Percentiles rank a stretch among this genome's conserved stretches.
phyloP scores from a whole-genome alignment of 2,113 vertebrate genomes.

The Mesembrinibis cayennensis region DNA sequence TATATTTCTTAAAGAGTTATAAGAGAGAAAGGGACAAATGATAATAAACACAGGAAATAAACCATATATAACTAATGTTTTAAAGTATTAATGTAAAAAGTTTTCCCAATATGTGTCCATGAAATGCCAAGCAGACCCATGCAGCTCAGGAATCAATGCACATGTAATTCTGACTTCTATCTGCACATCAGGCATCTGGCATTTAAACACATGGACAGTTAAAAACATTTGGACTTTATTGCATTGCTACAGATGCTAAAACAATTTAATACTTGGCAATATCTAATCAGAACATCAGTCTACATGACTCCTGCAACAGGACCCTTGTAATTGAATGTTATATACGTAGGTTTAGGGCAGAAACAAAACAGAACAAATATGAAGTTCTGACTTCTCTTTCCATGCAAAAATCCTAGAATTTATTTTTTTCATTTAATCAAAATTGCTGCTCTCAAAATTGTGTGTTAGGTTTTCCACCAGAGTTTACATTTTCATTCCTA shows the following conservation, averaged over 20 bases:
- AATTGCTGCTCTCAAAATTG: not conserved
- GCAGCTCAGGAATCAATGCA: not conserved
- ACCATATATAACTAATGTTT: not conserved
- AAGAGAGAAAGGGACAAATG: not conserved
- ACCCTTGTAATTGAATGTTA: not conserved
- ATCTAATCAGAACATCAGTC: not conserved
- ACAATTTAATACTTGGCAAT: not conserved
- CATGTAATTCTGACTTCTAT: not conserved
- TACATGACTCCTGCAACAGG: not conserved
- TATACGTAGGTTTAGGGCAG: not conserved
- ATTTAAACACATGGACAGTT: not conserved
- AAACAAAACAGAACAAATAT: not conserved
- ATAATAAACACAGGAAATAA: not conserved
- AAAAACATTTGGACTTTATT: not conserved
- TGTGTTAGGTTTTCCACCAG: not conserved
- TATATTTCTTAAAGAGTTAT: not conserved
- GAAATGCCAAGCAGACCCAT: not conserved
- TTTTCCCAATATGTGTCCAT: not conserved
- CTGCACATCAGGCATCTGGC: not conserved
- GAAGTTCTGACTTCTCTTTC: not conserved
- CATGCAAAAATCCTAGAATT: not conserved
- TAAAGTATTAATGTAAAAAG: not conserved
- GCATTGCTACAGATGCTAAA: not conserved
- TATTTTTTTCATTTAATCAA: not conserved
- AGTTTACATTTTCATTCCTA: not conserved